Conservation (phyloP, 2,888 invertebrate species). For the Noctua janthe region DNA sequence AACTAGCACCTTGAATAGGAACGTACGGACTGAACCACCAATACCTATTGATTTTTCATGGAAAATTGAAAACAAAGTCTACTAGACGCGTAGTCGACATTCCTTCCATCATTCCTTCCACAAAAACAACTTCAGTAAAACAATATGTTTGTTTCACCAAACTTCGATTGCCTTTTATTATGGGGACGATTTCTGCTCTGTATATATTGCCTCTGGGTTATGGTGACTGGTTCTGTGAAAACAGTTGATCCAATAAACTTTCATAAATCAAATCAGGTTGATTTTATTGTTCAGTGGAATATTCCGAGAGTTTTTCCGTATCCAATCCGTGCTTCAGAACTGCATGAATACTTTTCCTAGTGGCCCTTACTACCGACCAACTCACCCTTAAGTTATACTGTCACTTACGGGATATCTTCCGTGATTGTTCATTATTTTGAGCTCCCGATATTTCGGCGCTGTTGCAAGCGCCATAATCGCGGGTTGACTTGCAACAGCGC, state of each 20-base stretch:
- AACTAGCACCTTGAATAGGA: background rate
- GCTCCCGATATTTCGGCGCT: no score
- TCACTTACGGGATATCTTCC: no score
- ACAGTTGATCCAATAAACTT: constrained; percentile 31
- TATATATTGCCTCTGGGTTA: constrained; percentile 21
- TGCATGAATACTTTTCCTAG: constrained; percentile 4
- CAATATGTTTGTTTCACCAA: constrained; percentile 33
- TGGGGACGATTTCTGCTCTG: background rate
- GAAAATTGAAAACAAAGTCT: background rate
- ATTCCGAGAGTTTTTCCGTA: constrained; percentile 10
- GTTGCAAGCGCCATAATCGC: no score
- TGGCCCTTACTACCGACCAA: background rate
- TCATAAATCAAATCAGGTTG: constrained; percentile 36
- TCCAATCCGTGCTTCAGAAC: constrained; percentile 22
- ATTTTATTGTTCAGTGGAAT: constrained; percentile 20
- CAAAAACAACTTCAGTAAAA: constrained; percentile 22
- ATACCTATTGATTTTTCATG: background rate
- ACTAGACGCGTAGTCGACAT: background rate
- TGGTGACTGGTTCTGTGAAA: constrained; percentile 15
- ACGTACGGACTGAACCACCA: background rate
- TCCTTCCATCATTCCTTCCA: background rate
- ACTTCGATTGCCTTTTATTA: constrained; percentile 19
- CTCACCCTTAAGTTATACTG: no score
- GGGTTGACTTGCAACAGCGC: no score
- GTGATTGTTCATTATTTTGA: no score